Base-by-base conservation (phyloP, 35 echinoderm and acorn worm species). In the Apostichopus californicus region DNA sequence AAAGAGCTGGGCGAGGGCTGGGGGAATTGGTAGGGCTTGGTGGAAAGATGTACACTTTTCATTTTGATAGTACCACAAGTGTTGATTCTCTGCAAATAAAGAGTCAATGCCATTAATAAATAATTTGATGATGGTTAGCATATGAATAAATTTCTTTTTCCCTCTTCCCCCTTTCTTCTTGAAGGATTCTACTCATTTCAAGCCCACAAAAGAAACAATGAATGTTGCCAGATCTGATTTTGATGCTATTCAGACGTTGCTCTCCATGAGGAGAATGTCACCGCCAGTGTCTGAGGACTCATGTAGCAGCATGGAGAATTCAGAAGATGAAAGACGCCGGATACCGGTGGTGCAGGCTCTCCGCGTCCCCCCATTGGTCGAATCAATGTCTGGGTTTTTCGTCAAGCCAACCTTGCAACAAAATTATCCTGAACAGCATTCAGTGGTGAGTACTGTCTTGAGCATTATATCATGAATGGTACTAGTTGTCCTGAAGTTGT, bases 201-300 rank as follows among this genome's bases (percentile, higher is more conserved):
- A 46, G 34, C 34, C 34, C 34, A 46, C 80, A 55, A 85, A 85
- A 21, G 81, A 85, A 58, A 11, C 86, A 23, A 66, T 66, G 23
- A 89, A 89, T 15, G 46, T 72, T 52, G 61, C 86, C 12, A 89
- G 73, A 15, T 96, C 95, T 12, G 95, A 96, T 83, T 94, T 71
- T 56, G 95, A 96, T 91, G 95, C 95, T 10, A 93, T 96, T 88
- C 57, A 96, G 86, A 96, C 95, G 3, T 77, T 96, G 1, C 93
- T 96, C 22, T 94, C 93, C 5, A 96, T 96, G 95, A 79, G 95
- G 22, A 82, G 81, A 34, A 90, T 78, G 70, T 85, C 95, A 6
- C 80, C 94, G 1, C 86, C 78, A 57, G 64, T 88, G 6, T 83
- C 66, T 15, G 73, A 82, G 4, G 81, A 89, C 34, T 89, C 81